Conservation (phyloP, 2,888 invertebrate genomes). For the Drosophila paramelanica region DNA sequence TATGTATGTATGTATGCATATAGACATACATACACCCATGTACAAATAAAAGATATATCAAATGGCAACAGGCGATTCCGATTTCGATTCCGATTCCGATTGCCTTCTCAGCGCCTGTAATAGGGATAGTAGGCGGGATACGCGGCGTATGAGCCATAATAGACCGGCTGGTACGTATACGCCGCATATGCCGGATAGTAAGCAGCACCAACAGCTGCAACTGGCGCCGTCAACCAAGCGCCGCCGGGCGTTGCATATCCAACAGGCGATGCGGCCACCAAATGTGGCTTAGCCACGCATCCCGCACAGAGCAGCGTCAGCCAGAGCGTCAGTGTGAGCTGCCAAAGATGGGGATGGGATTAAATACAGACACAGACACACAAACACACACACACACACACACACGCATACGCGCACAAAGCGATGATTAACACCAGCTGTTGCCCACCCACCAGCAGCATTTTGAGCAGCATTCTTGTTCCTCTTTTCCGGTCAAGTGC, state of each 20-base stretch:
- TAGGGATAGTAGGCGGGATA: constrained; percentile 73
- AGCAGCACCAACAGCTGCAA: constrained; percentile 44
- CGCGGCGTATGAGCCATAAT: constrained; percentile 71
- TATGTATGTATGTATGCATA: neutral
- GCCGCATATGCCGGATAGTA: constrained; percentile 74
- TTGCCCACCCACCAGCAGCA: constrained; percentile 61
- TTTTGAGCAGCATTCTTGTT: constrained; percentile 60
- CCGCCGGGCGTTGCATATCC: constrained; percentile 66
- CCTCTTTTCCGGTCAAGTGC: constrained; percentile 7
- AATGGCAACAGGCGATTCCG: constrained; percentile 9
- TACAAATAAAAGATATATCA: neutral
- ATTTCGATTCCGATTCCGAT: neutral
- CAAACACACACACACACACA: neutral
- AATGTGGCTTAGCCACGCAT: constrained; percentile 61
- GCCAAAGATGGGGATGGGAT: constrained; percentile 3
- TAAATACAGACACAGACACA: neutral
- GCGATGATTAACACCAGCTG: constrained; percentile 1
- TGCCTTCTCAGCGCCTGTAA: constrained; percentile 53
- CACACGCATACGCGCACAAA: neutral
- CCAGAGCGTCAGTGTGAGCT: constrained; percentile 55
- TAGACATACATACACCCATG: neutral
- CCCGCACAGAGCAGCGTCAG: constrained; percentile 30
- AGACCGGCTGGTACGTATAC: constrained; percentile 68
- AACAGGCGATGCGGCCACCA: constrained; percentile 64
- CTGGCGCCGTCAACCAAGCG: constrained; percentile 44